phyloP scores from a whole-genome alignment of 2,888 invertebrate species.

The Diplolepis rosae region DNA sequence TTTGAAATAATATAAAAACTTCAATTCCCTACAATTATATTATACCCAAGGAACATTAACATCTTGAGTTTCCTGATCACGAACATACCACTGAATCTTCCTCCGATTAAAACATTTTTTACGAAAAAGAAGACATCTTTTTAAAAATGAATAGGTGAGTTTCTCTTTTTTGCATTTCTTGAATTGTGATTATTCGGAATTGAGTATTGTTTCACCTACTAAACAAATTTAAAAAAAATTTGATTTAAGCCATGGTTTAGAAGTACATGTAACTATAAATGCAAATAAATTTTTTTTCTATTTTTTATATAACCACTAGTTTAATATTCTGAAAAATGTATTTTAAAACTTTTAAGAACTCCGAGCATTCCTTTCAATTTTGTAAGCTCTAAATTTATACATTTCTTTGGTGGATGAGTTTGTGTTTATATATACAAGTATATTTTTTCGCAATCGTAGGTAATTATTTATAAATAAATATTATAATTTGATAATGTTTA shows the following conservation, averaged over 20 bases:
- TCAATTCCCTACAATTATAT: conserved; percentile 14
- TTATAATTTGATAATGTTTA: too few species aligned
- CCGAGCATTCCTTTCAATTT: conserved; percentile 25
- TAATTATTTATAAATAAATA: too few species aligned
- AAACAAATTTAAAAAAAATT: background rate
- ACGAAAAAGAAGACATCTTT: background rate
- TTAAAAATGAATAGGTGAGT: conserved; percentile 14
- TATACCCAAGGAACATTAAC: background rate
- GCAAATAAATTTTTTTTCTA: background rate
- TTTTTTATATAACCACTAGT: background rate
- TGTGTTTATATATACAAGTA: too few species aligned
- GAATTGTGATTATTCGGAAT: background rate
- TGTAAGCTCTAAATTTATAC: conserved; percentile 24
- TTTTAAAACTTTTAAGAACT: conserved; percentile 5
- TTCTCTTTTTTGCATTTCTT: background rate
- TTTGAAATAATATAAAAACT: background rate
- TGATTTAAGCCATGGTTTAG: too few species aligned
- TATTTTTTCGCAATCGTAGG: too few species aligned
- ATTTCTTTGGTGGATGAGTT: background rate
- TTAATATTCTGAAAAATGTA: background rate
- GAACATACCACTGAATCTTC: background rate
- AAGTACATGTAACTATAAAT: background rate
- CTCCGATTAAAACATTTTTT: background rate
- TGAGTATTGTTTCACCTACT: background rate
- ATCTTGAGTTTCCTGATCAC: background rate